These are phyloP conservation scores for Grammomys dolichurus DNA, from an alignment of 2,113 vertebrate genomes.

Conservation along the genomic window DNA sequence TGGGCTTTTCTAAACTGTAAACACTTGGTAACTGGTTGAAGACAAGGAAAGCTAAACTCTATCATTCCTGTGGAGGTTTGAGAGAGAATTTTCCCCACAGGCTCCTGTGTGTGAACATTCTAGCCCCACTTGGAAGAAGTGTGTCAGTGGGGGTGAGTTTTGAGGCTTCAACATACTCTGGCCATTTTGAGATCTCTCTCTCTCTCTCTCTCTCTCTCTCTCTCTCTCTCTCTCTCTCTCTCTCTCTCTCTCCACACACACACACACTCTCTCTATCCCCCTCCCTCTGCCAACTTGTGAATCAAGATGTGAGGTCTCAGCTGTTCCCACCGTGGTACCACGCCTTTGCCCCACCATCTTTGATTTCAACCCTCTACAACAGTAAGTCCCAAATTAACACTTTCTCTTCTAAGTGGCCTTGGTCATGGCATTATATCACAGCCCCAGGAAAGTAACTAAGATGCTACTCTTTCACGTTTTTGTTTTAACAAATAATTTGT, in stretches of 20 bases:
- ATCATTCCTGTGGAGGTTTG: neutral
- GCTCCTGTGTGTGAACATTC: neutral
- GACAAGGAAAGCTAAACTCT: slow-evolving; percentile 11
- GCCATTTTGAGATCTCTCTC: neutral
- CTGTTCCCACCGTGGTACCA: neutral
- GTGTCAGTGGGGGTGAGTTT: neutral
- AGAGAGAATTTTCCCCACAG: neutral
- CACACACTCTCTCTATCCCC: neutral
- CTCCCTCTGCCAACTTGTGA: neutral
- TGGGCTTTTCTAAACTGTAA: neutral
- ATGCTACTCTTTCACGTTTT: neutral
- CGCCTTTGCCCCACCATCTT: neutral
- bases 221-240: too few relatives aligned
- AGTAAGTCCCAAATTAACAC: neutral
- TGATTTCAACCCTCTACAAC: neutral
- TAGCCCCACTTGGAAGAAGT: neutral
- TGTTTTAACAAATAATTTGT: slow-evolving; percentile 42
- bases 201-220: neutral
- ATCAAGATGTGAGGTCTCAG: neutral
- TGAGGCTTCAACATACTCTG: neutral
- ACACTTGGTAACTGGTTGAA: neutral
- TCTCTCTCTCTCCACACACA: neutral
- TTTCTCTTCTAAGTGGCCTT: too few relatives aligned
- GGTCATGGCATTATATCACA: neutral
- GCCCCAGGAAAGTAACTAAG: neutral